Evolutionary conservation across 1,140 invertebrate genomes (phyloP), one percentile per base, ranked within the genome.

Genomic region (Amyelois transitella): DNA sequence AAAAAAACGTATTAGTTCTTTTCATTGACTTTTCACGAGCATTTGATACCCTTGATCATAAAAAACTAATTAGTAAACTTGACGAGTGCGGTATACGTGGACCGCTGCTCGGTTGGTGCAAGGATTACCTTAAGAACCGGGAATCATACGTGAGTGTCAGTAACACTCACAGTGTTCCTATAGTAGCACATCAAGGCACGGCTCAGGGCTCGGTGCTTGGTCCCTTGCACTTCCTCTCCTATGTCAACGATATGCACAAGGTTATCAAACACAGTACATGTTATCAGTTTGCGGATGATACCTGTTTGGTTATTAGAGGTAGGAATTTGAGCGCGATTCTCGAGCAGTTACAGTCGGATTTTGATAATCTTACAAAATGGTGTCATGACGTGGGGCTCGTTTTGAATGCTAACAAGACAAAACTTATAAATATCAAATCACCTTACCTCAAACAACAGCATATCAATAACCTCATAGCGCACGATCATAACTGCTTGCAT

Each of bases 401-500:
- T 6, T 6, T 50, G 3, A 50, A 50, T 50, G 22, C 20, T 24
- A 24, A 12, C 7, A 50, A 50, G 17, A 50, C 48, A 14, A 67
- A 67, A 59, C 14, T 63, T 4, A 18, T 67, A 24, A 22, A 50
- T 17, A 63, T 67, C 10, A 55, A 58, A 24, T 67, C 55, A 12
- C 61, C 61, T 28, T 60, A 66, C 12, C 4, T 54, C 6, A 45
- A 20, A 53, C 8, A 28, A 14, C 8, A 20, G 3, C 47, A 17
- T 24, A 51, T 51, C 6, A 10, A 48, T 12, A 28, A 28, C 25
- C 18, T 62, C 28, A 22, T 60, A n/a, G 49, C 49, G 18, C 64
- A 66, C 43, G 47, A 51, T 6, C 64, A 66, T 44, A 43, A 28
- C 25, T 66, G 64, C 19, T 18, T 66, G 21, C 60, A 66, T 49